Evolutionary conservation across 2,113 vertebrate genomes (phyloP).

Genomic region (Monopterus albus): DNA sequence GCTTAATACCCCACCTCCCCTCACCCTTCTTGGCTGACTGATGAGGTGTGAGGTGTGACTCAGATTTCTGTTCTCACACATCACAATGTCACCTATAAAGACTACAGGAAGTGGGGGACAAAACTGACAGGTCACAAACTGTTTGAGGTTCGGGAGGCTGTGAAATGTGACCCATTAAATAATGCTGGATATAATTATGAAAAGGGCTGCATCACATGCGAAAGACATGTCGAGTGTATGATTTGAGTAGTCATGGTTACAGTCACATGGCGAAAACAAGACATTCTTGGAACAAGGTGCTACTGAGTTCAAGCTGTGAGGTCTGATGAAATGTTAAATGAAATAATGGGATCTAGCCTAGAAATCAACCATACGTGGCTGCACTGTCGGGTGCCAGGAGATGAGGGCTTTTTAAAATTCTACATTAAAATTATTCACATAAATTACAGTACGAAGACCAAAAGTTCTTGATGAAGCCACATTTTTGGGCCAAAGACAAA

Average conservation of each 20-base stretch:
- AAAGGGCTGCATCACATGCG: slow-evolving; percentile 32
- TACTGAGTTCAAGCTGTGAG: slow-evolving; percentile 69
- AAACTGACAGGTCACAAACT: slow-evolving; percentile 29
- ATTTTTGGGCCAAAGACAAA: slow-evolving; percentile 45
- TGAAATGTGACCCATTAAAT: slow-evolving; percentile 38
- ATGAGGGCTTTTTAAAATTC: slow-evolving; percentile 55
- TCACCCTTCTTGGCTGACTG: slow-evolving; percentile 28
- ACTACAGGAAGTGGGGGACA: background rate
- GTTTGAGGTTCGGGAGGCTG: background rate
- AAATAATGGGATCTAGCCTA: slow-evolving; percentile 63
- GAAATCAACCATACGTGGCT: slow-evolving; percentile 70
- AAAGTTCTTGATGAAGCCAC: slow-evolving; percentile 52
- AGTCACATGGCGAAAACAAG: slow-evolving; percentile 32
- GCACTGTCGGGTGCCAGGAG: slow-evolving; percentile 50
- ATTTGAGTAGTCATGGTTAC: slow-evolving; percentile 71
- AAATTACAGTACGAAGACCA: slow-evolving; percentile 46
- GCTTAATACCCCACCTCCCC: slow-evolving; percentile 42
- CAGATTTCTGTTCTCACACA: slow-evolving; percentile 14
- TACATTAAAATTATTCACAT: slow-evolving; percentile 66
- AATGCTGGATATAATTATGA: slow-evolving; percentile 51
- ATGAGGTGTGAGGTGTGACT: slow-evolving; percentile 48
- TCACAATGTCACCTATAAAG: slow-evolving; percentile 24
- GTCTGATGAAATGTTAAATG: slow-evolving; percentile 78
- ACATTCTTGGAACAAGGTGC: slow-evolving; percentile 62
- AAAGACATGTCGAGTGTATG: slow-evolving; percentile 55